A percentile compares a stretch with the other conserved stretches of the same genome.
These are phyloP conservation scores for Apis cerana DNA, from an alignment of 1,140 invertebrate species.

Conservation along the genomic window DNA sequence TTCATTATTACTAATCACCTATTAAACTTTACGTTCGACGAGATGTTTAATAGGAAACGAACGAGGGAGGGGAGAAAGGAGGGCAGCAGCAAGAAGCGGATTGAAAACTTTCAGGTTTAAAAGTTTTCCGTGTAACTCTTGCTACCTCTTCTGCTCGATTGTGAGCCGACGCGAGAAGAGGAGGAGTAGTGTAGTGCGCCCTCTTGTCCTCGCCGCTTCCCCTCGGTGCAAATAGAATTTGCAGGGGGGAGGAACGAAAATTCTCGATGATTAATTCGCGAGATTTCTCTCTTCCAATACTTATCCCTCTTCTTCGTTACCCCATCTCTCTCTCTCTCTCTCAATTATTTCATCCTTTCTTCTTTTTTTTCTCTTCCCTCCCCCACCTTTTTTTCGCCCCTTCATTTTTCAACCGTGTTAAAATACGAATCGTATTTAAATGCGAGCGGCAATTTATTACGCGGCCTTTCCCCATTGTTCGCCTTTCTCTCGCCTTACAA, in stretches of 20 bases:
- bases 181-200: background rate
- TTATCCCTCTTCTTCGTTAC: background rate
- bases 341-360: no score
- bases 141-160: background rate
- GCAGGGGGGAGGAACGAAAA: constrained; percentile 18
- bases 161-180: background rate
- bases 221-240: constrained; percentile 37
- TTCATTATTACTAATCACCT: constrained; percentile 63
- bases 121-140: constrained; percentile 50
- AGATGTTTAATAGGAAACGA: constrained; percentile 50
- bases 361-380: background rate
- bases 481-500: background rate
- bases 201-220: background rate
- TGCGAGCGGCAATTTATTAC: constrained; percentile 28
- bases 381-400: no score
- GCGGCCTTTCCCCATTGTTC: background rate
- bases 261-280: constrained; percentile 38
- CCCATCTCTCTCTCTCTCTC: background rate
- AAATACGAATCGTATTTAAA: constrained; percentile 16
- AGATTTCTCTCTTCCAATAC: background rate
- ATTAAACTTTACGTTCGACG: constrained; percentile 54
- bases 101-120: constrained; percentile 46
- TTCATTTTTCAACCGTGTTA: background rate
- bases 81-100: constrained; percentile 27
- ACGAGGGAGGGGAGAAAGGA: background rate